phyloP scores from a whole-genome alignment of 2,113 vertebrate species.

The Danionella cerebrum region DNA sequence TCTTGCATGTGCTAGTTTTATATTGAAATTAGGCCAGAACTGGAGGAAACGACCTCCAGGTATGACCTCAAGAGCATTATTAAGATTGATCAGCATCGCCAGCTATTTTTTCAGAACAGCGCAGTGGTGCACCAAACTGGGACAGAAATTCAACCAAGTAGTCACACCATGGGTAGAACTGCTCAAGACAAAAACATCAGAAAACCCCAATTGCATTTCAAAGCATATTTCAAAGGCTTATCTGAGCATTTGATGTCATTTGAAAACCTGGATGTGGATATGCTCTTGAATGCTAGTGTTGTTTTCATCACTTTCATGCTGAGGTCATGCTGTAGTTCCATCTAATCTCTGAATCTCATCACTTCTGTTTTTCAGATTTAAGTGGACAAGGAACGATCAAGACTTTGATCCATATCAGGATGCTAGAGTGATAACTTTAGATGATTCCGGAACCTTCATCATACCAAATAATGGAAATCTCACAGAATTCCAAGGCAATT shows the following conservation, averaged over 20 bases:
- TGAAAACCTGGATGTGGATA: slow-evolving; percentile 1
- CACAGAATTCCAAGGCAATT: slow-evolving; percentile 82
- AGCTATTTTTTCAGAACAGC: neutral
- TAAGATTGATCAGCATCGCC: neutral
- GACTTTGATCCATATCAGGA: slow-evolving; percentile 78
- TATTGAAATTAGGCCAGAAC: neutral
- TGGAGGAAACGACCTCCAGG: neutral
- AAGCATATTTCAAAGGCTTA: slow-evolving; percentile 26
- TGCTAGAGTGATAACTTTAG: slow-evolving; percentile 65
- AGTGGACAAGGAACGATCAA: slow-evolving; percentile 85
- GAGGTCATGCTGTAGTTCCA: slow-evolving; percentile 4
- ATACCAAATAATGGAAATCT: slow-evolving; percentile 85
- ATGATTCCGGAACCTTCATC: slow-evolving; percentile 83
- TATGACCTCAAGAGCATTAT: neutral
- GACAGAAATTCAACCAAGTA: neutral
- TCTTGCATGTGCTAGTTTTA: neutral
- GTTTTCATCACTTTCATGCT: neutral
- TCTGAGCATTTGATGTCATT: slow-evolving; percentile 18
- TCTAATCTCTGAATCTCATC: neutral
- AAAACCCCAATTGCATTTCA: slow-evolving; percentile 6
- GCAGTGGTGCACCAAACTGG: neutral
- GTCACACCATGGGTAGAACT: slow-evolving; percentile 21
- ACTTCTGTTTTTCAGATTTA: slow-evolving; percentile 67
- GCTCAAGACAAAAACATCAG: neutral
- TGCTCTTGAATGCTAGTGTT: neutral